Percentiles rank a stretch among this genome's conserved stretches.
Conservation (phyloP, 1,140 invertebrate genomes). For the Papilio dardanus region DNA sequence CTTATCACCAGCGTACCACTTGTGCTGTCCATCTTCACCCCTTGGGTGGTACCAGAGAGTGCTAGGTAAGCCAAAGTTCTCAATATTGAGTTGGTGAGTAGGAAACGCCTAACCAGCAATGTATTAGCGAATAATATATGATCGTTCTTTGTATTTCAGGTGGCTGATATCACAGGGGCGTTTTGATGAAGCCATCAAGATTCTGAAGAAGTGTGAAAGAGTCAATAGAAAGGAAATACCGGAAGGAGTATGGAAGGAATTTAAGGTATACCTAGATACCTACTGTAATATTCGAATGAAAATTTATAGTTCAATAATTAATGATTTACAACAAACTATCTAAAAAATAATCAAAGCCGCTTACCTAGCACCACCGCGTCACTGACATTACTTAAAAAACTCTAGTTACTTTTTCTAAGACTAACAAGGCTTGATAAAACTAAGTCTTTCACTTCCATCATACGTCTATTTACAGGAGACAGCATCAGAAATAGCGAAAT, state of each 20-base stretch:
- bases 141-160: slow-evolving; percentile 72
- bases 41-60: slow-evolving; percentile 91
- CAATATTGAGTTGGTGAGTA: not conserved
- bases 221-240: slow-evolving; percentile 89
- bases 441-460: not conserved
- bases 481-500: slow-evolving; percentile 62
- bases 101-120: not conserved
- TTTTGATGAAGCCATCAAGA: slow-evolving; percentile 88
- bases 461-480: slow-evolving; percentile 57
- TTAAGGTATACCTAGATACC: slow-evolving; percentile 86
- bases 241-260: slow-evolving; percentile 86
- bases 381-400: too few species aligned
- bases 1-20: slow-evolving; percentile 89
- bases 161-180: slow-evolving; percentile 93
- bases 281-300: too few species aligned
- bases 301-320: too few species aligned
- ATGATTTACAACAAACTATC: too few species aligned
- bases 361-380: too few species aligned
- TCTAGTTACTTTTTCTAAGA: too few species aligned
- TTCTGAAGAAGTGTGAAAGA: slow-evolving; percentile 89
- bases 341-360: too few species aligned
- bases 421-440: too few species aligned
- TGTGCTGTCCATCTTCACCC: slow-evolving; percentile 86
- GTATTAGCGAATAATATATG: not conserved
- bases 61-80: slow-evolving; percentile 83